Evolutionary conservation across 2,797 vertebrate species (phyloP), one percentile per base, ranked within the genome.

Genomic region (Gymnoscopelus braueri): DNA sequence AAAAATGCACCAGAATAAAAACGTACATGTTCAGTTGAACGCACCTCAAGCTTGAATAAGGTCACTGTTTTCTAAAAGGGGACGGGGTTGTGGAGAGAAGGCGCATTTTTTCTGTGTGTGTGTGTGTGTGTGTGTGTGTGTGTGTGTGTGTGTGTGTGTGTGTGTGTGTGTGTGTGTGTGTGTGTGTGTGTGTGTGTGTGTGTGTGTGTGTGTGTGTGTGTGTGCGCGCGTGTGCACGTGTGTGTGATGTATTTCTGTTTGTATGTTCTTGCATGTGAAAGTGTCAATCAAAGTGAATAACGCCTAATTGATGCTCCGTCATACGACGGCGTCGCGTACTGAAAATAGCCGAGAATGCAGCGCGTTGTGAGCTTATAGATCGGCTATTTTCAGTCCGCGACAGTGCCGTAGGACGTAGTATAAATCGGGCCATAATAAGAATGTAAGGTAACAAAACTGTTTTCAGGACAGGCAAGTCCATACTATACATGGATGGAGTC

Each of bases 41-140:
- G 87, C 88, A 92, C 86, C 88, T 88, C 85, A 69, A 91, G 90
- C 89, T 91, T 51, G 92, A 82, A 84, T 94, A 92, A 95, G 87
- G 81, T 93, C 89, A 87, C 83, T 89, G 85, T 85, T 80, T 84
- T 88, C 79, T 89, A 87, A 89, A 88, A 87, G 90, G 90, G 85
- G 84, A 79, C 67, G 49, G 77, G 84, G 75, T 67, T 75, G 78
- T 81, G 82, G 83, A 92, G 80, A 93, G 81, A 92, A 92, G 90
- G 91, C 84, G 81, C 80, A 68, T 83, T 83, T 87, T 65, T 71
- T 77, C 58, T 72, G 74, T 70, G 66, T 68, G 69, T 72, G 75
- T 68, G 61, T 58, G 63, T 47, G 49, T 49, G 35, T 70, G 55
- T 69, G 59, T 32, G 55, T 19, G n/a, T n/a, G 55, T 19, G 59